Percentiles rank a stretch among this genome's conserved stretches.
phyloP scores from a whole-genome alignment of 2,888 invertebrate species.

The Elmis aenea region DNA sequence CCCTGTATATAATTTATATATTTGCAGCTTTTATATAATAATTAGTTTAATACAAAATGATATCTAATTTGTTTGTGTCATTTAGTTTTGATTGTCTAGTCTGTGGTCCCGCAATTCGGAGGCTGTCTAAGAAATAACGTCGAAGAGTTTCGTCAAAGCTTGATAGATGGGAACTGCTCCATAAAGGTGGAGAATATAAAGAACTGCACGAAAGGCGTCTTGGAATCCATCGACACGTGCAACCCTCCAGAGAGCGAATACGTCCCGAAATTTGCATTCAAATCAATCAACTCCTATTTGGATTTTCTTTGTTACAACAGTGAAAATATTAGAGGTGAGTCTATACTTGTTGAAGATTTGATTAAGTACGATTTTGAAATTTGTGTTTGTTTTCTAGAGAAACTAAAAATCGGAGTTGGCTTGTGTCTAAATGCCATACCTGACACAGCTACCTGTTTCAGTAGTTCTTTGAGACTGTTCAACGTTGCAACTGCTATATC shows the following conservation, averaged over 20 bases:
- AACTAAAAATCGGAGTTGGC: not conserved
- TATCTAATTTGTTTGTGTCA: too few relatives aligned
- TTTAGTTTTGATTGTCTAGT: too few relatives aligned
- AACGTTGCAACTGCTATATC: not conserved
- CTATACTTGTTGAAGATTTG: not conserved
- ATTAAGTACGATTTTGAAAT: too few relatives aligned
- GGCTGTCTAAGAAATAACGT: constrained; percentile 3
- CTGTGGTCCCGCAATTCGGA: not conserved
- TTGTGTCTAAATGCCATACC: too few relatives aligned
- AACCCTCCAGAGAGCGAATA: constrained; percentile 2
- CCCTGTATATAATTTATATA: too few relatives aligned
- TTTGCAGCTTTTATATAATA: too few relatives aligned
- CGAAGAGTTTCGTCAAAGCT: constrained; percentile 6
- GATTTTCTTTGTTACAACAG: constrained; percentile 2
- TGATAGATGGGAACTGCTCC: too few relatives aligned
- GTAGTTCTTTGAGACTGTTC: too few relatives aligned
- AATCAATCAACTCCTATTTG: constrained; percentile 2
- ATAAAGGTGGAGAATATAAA: too few relatives aligned
- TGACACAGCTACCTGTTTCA: too few relatives aligned
- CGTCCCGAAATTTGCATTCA: constrained; percentile 3
- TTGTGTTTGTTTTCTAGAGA: not conserved
- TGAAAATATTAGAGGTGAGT: constrained; percentile 5
- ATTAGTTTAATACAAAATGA: too few relatives aligned
- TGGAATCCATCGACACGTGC: constrained; percentile 1
- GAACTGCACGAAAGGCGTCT: constrained; percentile 1